Evolutionary conservation across 2,888 invertebrate genomes (phyloP).

Genomic region (Pandemis heparana): DNA sequence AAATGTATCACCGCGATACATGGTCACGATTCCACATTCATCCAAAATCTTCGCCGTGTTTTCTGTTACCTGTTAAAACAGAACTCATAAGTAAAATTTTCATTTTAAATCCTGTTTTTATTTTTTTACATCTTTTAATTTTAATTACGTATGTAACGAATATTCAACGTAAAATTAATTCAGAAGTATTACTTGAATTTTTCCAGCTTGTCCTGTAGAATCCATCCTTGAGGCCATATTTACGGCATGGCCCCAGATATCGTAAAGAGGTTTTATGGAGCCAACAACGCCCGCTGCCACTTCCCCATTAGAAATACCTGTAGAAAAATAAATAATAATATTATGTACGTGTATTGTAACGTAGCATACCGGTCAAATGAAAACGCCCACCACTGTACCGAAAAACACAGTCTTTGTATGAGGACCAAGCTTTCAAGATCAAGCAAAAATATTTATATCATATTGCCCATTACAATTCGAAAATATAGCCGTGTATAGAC

Average conservation of each 20-base stretch:
- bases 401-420: too few relatives aligned
- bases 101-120: neutral
- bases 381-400: too few relatives aligned
- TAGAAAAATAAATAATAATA: neutral
- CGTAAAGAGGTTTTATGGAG: constrained; percentile 96
- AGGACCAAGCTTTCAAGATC: too few relatives aligned
- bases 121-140: neutral
- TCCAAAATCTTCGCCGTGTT: constrained; percentile 89
- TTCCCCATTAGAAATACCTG: constrained; percentile 95
- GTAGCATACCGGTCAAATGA: neutral
- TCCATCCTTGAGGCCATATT: constrained; percentile 99
- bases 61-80: constrained; percentile 86
- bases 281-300: constrained; percentile 98
- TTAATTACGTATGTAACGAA: too few relatives aligned
- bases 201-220: constrained; percentile 92
- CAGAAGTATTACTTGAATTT: constrained; percentile 88
- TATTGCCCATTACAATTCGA: too few relatives aligned
- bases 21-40: constrained; percentile 89
- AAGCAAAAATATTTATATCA: too few relatives aligned
- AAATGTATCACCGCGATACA: constrained; percentile 88
- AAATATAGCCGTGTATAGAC: too few relatives aligned
- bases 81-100: constrained; percentile 4
- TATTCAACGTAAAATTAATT: neutral
- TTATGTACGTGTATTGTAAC: constrained; percentile 49
- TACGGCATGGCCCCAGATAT: constrained; percentile 98